A percentile compares a stretch with the other conserved stretches of the same genome.
Conservation (phyloP, 2,113 vertebrate species). For the Notiomystis cincta region DNA sequence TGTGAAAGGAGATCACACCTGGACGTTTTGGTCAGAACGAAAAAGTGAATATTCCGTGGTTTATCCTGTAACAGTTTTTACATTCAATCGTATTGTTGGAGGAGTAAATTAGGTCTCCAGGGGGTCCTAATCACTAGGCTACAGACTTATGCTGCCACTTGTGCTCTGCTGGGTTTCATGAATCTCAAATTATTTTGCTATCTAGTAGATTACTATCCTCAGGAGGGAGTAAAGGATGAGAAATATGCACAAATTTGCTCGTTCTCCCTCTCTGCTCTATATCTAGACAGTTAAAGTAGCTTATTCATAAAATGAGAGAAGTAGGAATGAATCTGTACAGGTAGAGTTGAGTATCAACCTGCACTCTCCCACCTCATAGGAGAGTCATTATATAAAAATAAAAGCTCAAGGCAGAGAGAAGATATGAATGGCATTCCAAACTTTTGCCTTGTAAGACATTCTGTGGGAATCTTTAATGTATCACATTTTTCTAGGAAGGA, state of each 20-base stretch:
- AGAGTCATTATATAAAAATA: not conserved
- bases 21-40: not conserved
- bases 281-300: not conserved
- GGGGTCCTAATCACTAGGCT: conserved; percentile 42
- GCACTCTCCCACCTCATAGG: not conserved
- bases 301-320: not conserved
- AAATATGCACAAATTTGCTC: not conserved
- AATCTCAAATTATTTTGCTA: conserved; percentile 59
- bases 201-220: conserved; percentile 42
- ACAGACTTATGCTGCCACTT: conserved; percentile 21
- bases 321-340: not conserved
- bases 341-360: not conserved
- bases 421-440: not conserved
- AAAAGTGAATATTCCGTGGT: not conserved
- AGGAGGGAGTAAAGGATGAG: conserved; percentile 7
- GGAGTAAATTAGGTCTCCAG: conserved; percentile 39
- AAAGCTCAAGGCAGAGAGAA: not conserved
- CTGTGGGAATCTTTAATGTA: not conserved
- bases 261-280: not conserved
- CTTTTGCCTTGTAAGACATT: not conserved
- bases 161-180: conserved; percentile 21
- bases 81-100: not conserved
- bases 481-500: not conserved
- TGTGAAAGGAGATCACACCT: not conserved
- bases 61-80: not conserved